These are phyloP conservation scores for Climacteris rufus DNA, from an alignment of 2,113 vertebrate species.

Conservation along the genomic window DNA sequence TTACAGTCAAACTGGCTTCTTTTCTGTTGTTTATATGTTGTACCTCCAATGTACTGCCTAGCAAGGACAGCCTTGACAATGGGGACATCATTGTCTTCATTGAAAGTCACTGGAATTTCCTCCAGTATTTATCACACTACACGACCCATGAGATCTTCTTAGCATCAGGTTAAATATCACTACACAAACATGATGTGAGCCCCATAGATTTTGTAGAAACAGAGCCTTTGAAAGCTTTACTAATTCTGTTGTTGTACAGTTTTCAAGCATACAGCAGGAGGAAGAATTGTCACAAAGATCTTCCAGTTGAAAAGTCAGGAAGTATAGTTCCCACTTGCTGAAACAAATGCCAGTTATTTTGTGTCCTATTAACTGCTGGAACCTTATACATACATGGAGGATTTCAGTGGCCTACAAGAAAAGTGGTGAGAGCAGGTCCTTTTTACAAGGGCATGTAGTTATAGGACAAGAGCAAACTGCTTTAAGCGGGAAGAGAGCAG, in stretches of 20 bases:
- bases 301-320: not conserved
- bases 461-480: not conserved
- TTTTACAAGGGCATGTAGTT: not conserved
- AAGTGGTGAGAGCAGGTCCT: not conserved
- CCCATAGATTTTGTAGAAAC: not conserved
- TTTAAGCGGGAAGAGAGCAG: not conserved
- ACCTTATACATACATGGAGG: rapidly evolving
- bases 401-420: not conserved
- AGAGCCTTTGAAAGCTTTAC: not conserved
- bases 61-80: not conserved
- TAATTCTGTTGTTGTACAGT: not conserved
- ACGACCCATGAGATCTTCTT: not conserved
- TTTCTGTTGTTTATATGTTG: not conserved
- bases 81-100: not conserved
- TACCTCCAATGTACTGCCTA: rapidly evolving
- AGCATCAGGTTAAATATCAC: not conserved
- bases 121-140: not conserved
- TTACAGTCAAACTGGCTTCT: not conserved
- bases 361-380: rapidly evolving
- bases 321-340: not conserved
- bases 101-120: not conserved
- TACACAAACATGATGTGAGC: not conserved
- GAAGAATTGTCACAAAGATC: not conserved
- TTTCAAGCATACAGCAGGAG: not conserved
- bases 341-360: not conserved